phyloP scores from a whole-genome alignment of 2,797 vertebrate genomes.

The Chaetophractus vellerosus region DNA sequence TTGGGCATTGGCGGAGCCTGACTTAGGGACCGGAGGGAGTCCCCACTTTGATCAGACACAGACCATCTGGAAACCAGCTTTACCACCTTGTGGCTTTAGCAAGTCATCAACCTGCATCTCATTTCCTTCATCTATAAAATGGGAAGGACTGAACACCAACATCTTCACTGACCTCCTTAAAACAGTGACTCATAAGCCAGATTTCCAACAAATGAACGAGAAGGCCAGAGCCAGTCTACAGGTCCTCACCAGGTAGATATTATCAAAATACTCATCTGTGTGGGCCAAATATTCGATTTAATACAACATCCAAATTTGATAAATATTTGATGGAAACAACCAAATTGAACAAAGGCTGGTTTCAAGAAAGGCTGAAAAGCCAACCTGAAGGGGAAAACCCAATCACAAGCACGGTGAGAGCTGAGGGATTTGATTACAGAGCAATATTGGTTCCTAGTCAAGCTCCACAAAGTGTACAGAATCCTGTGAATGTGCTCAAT shows the following conservation, averaged over 20 bases:
- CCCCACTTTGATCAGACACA: background rate
- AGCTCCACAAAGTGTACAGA: background rate
- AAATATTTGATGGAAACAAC: background rate
- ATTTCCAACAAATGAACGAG: background rate
- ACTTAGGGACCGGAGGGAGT: background rate
- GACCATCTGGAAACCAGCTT: background rate
- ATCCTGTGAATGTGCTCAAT: background rate
- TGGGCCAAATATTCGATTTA: background rate
- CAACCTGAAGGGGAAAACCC: background rate
- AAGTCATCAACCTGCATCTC: background rate
- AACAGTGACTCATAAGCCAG: background rate
- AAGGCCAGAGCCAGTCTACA: background rate
- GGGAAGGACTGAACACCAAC: background rate
- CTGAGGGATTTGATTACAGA: background rate
- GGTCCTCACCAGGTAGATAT: background rate
- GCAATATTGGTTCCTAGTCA: background rate
- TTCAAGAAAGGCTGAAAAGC: background rate
- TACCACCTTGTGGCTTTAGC: background rate
- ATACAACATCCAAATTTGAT: no score
- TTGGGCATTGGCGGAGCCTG: fast-evolving
- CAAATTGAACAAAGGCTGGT: background rate
- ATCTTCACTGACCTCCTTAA: no score
- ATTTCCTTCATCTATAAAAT: background rate
- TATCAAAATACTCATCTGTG: background rate
- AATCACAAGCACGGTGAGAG: background rate